Percentiles rank a stretch among this genome's conserved stretches.
Evolutionary conservation across 2,113 vertebrate species (phyloP).

Genomic region (Equus przewalskii): DNA sequence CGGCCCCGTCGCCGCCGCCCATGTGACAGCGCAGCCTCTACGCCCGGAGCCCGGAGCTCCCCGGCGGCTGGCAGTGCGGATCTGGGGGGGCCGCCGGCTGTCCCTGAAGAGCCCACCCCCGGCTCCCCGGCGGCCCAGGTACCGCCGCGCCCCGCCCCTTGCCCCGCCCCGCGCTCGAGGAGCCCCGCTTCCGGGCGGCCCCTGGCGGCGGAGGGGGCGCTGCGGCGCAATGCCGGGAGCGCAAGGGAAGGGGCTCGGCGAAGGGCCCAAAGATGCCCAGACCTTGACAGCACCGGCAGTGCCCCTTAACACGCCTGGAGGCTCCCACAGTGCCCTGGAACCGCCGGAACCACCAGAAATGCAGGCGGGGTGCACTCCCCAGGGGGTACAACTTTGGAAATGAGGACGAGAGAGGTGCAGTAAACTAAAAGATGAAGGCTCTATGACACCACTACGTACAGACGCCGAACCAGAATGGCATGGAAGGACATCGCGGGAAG

Average conservation of each 20-base stretch:
- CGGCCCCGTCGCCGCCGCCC: constrained; percentile 89
- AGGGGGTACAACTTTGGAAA: constrained; percentile 62
- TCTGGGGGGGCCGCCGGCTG: constrained; percentile 69
- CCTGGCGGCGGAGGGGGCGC: constrained; percentile 93
- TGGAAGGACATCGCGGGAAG: not conserved
- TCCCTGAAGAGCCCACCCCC: constrained; percentile 73
- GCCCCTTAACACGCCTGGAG: not conserved
- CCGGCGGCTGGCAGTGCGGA: constrained; percentile 59
- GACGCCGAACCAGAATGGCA: not conserved
- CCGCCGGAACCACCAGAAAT: not conserved
- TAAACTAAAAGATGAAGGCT: not conserved
- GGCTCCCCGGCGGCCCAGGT: constrained; percentile 75
- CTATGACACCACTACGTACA: not conserved
- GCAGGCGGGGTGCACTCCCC: not conserved
- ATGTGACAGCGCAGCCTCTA: constrained; percentile 85
- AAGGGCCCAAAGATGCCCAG: constrained; percentile 63
- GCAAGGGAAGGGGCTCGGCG: not conserved
- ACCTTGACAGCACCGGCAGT: constrained; percentile 80
- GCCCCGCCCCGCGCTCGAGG: constrained; percentile 68
- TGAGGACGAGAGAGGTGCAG: not conserved
- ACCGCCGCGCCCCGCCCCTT: constrained; percentile 74
- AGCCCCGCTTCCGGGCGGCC: constrained; percentile 86
- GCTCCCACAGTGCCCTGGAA: not conserved
- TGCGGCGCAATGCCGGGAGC: constrained; percentile 86
- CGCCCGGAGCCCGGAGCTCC: constrained; percentile 68